Conservation (phyloP, 2,797 vertebrate species). For the Gymnopithys bicolor region DNA sequence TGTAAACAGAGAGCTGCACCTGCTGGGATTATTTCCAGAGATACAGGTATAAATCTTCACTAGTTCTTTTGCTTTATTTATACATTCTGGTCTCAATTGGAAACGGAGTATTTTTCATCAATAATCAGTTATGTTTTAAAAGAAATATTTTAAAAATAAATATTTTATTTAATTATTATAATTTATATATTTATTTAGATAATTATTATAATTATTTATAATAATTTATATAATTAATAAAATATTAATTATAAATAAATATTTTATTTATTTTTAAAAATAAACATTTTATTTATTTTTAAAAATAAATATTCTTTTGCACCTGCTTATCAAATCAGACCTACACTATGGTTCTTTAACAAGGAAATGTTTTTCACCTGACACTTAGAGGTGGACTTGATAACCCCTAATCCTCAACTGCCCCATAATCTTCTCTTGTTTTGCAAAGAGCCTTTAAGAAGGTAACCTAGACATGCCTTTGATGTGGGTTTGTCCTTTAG, state of each 20-base stretch:
- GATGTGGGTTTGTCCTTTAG: constrained; percentile 77
- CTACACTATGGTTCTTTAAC: neutral
- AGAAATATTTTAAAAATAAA: neutral
- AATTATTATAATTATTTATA: no score
- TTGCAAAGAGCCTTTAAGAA: constrained; percentile 73
- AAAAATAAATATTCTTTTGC: neutral
- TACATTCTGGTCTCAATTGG: neutral
- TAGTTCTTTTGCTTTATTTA: neutral
- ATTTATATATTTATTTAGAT: no score
- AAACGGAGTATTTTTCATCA: neutral
- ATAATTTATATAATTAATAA: no score
- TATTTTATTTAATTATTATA: neutral
- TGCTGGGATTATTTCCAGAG: constrained; percentile 15
- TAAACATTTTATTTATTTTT: neutral
- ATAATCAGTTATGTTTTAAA: neutral
- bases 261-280: neutral
- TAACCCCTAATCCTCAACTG: constrained; percentile 57
- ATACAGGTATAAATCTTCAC: neutral
- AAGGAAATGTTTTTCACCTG: constrained; percentile 9
- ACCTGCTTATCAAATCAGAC: neutral
- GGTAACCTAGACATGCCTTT: constrained; percentile 70
- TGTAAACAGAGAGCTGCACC: neutral
- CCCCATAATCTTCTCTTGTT: constrained; percentile 65
- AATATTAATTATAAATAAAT: neutral
- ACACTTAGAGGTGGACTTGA: constrained; percentile 45